These are phyloP conservation scores for Mythimna pallens DNA, from an alignment of 2,888 invertebrate genomes.

Conservation along the genomic window DNA sequence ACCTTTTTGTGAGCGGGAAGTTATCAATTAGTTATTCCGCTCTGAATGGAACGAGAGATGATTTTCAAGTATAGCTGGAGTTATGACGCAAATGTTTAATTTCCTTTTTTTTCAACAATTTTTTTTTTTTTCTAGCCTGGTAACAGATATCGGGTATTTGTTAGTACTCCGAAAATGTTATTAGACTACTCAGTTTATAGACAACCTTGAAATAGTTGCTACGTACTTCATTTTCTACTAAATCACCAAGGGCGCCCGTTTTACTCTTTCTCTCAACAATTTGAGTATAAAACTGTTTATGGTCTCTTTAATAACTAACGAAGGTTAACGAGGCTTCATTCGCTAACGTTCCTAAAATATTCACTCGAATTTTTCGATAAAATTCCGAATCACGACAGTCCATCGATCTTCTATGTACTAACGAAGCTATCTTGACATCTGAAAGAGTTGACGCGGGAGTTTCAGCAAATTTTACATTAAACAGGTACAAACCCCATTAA, in stretches of 20 bases:
- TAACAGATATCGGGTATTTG: too few species aligned
- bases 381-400: slow-evolving; percentile 65
- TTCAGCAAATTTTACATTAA: slow-evolving; percentile 60
- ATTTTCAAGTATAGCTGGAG: too few species aligned
- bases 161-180: too few species aligned
- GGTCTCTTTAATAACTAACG: slow-evolving; percentile 29
- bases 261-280: slow-evolving; percentile 5
- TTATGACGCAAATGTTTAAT: too few species aligned
- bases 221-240: neutral
- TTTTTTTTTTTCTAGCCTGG: too few species aligned
- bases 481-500: slow-evolving; percentile 60
- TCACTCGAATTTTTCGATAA: slow-evolving; percentile 67
- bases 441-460: slow-evolving; percentile 69
- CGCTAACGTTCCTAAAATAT: slow-evolving; percentile 59
- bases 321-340: slow-evolving; percentile 36
- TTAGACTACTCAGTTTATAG: too few species aligned
- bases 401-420: slow-evolving; percentile 74
- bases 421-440: slow-evolving; percentile 70
- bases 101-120: too few species aligned
- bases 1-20: too few species aligned
- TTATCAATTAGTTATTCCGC: too few species aligned
- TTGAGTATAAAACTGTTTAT: slow-evolving; percentile 21
- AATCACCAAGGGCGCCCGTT: neutral
- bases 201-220: neutral
- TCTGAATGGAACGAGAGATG: too few species aligned